Evolutionary conservation across 2,797 vertebrate genomes (phyloP), one percentile per base, ranked within the genome.

Genomic region (Labeo calbasu): DNA sequence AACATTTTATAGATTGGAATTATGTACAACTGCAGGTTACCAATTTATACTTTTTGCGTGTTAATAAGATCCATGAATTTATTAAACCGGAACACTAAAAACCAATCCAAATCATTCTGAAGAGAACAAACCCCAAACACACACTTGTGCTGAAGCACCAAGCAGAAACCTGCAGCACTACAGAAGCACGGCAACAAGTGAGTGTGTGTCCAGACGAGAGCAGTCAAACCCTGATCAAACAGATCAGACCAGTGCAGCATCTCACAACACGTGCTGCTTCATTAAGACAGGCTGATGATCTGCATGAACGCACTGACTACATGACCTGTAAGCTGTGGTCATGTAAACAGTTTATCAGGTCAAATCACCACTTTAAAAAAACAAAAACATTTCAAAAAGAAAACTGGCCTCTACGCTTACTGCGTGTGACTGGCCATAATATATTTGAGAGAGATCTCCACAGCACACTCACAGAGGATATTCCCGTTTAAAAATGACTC

Each of bases 181-280:
- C 9, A 46, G 65, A 53, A 77, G 36, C 51, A 82, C 66, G 85
- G 87, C 90, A 91, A 91, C 89, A 91, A 87, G 90, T 90, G 69
- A 59, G 75, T 25, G 46, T 85, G 71, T 80, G 83, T 84, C 61
- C 91, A 85, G 87, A 88, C 88, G 84, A 85, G 88, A 87, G 89
- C 88, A 89, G 90, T 91, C 92, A 83, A 92, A 84, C 91, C 87
- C 91, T 91, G 94, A 93, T 94, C 92, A 92, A 93, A 94, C 88
- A 92, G 91, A 92, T 93, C 93, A 93, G 14, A 46, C 23, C 70
- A 17, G 53, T 43, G 72, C 28, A 25, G 72, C 28, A 25, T 43
- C 40, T 55, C 51, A 53, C 5, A 53, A 53, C 51, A 53, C 51
- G 15, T 36, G 15, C 66, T 43, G 57, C 57, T 61, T 61, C n/a